A percentile compares a stretch with the other conserved stretches of the same genome.
Evolutionary conservation across 2,797 vertebrate species (phyloP).

Genomic region (Anomalospiza imberbis): DNA sequence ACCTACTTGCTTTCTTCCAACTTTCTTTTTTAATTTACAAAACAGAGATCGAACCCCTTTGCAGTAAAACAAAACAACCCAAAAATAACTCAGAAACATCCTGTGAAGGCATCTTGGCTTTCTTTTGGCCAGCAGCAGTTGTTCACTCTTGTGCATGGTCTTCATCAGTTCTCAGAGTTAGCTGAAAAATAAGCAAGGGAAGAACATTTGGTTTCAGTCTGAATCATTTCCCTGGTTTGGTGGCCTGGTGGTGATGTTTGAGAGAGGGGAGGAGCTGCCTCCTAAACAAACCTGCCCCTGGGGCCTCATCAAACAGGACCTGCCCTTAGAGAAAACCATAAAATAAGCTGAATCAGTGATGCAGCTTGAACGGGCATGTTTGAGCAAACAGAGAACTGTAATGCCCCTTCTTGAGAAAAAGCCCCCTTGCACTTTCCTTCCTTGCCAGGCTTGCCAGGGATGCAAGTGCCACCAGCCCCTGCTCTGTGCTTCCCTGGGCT

Average conservation of each 20-base stretch:
- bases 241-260: neutral
- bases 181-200: neutral
- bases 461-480: rapidly evolving
- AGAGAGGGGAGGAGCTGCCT: neutral
- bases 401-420: neutral
- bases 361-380: neutral
- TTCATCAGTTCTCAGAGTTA: neutral
- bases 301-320: neutral
- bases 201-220: neutral
- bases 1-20: neutral
- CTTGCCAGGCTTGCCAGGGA: neutral
- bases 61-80: neutral
- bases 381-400: neutral
- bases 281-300: neutral
- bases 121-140: neutral
- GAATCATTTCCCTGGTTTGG: neutral
- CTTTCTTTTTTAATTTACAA: neutral
- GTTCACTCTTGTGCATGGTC: neutral
- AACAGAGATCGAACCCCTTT: neutral
- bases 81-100: neutral
- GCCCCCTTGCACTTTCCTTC: neutral
- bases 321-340: neutral
- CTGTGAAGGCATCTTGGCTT: neutral
- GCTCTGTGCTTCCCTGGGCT: neutral
- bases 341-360: neutral